Percentiles rank a stretch among this genome's conserved stretches.
Evolutionary conservation across 1,140 invertebrate species (phyloP).

Genomic region (Drosophila busckii): DNA sequence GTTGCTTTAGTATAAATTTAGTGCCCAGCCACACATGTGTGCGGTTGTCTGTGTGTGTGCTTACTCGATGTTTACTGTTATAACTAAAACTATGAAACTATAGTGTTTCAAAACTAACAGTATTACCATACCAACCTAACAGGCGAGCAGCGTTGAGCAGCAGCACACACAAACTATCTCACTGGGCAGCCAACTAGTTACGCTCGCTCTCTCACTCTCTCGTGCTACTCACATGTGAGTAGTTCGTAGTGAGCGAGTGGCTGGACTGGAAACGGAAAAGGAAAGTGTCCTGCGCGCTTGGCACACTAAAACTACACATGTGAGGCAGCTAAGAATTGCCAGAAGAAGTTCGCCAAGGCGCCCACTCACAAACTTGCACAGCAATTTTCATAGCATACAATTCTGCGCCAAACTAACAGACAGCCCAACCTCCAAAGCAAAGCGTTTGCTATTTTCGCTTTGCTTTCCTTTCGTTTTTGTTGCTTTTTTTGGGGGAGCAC

Average conservation of each 20-base stretch:
- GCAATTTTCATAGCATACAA: slow-evolving; percentile 43
- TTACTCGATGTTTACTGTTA: slow-evolving; percentile 45
- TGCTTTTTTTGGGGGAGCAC: no score
- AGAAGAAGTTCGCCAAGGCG: slow-evolving; percentile 45
- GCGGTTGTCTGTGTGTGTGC: not conserved
- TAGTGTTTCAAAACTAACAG: slow-evolving; percentile 79
- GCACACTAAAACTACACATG: slow-evolving; percentile 69
- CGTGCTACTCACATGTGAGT: slow-evolving; percentile 6
- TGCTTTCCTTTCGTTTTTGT: no score
- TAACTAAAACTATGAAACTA: slow-evolving; percentile 74
- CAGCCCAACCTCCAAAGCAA: no score
- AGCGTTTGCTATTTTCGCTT: no score
- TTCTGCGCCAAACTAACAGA: slow-evolving; percentile 34
- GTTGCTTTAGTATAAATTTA: slow-evolving; percentile 23
- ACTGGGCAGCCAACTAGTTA: slow-evolving; percentile 48
- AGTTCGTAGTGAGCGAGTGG: no score
- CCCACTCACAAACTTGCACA: not conserved
- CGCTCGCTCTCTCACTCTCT: slow-evolving; percentile 9
- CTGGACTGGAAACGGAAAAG: no score
- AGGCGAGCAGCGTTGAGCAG: slow-evolving; percentile 46
- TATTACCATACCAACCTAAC: slow-evolving; percentile 77
- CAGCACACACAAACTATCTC: slow-evolving; percentile 66
- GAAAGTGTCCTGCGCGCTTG: slow-evolving; percentile 74
- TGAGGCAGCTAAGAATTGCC: slow-evolving; percentile 47
- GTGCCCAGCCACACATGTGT: not conserved